Evolutionary conservation across 2,888 invertebrate species (phyloP), one percentile per base, ranked within the genome.

Genomic region (Caenorhabditis sp.): DNA sequence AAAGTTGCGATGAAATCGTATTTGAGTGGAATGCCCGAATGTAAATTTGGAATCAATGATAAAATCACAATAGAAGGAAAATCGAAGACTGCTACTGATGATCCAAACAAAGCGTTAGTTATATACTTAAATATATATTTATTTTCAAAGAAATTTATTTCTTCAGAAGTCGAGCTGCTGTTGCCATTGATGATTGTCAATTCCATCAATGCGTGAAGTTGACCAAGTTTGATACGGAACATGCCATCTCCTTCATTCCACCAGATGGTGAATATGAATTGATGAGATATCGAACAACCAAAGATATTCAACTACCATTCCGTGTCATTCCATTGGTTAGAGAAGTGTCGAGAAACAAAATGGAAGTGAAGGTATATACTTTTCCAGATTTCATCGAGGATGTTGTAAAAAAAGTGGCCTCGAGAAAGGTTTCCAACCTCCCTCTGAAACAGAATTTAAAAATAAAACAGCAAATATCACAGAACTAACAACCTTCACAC

Each of bases 1-100:
- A 96, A 97, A 89, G 96, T 99, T 64, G 95, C 97, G 49, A 99
- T 99, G 99, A 99, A 99, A 90, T 96, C 97, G 0, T 99, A 97
- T 89, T 90, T 99, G 71, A 97, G 97, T 26, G 99, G 99, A 38
- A 99, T 99, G 99, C 99, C 99, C 0, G 99, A 99, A 89, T 99
- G 99, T 91, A 99, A 99, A 91, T 99, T 91, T 89, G 99, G 99
- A 20, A 97, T 99, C 87, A 99, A 99, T 88, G 99, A 99, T 89
- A 99, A 99, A 90, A 94, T 99, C 70, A 94, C 97, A 7, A 95
- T 99, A 94, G 99, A 99, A 87, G 90, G 89, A 73, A 91, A 90
- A 92, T 88, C 92, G 87, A 77, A 78, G 31, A 77, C 83, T 21
- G 85, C 86, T 90, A 92, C 53, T 91, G 93, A 90, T 74, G 94